These are phyloP conservation scores for Sturnira hondurensis DNA, from an alignment of 2,113 vertebrate genomes.

Conservation along the genomic window DNA sequence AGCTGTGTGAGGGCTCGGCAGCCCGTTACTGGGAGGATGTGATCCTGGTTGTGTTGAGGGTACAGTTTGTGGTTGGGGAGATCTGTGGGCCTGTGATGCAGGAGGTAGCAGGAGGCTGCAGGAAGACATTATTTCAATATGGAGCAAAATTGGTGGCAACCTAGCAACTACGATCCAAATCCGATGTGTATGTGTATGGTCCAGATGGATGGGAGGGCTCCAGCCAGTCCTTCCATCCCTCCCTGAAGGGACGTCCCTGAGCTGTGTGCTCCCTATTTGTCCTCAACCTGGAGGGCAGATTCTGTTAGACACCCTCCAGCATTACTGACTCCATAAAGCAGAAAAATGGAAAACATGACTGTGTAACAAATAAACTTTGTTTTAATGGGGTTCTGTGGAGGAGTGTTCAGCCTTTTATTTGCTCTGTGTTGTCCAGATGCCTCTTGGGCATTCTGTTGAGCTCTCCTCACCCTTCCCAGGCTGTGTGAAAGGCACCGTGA, in stretches of 20 bases:
- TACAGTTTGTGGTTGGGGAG: slow-evolving; percentile 78
- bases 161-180: not conserved
- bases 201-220: slow-evolving; percentile 67
- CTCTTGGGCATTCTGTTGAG: slow-evolving; percentile 67
- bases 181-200: slow-evolving; percentile 45
- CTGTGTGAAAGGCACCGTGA: slow-evolving; percentile 66
- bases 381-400: slow-evolving; percentile 35
- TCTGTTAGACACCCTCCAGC: slow-evolving; percentile 69
- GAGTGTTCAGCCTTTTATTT: slow-evolving; percentile 47
- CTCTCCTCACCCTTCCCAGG: slow-evolving; percentile 67
- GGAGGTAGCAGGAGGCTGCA: not conserved
- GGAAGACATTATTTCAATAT: not conserved
- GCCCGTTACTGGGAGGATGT: slow-evolving; percentile 83
- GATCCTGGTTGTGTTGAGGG: slow-evolving; percentile 80
- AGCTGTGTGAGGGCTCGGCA: slow-evolving; percentile 47
- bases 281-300: slow-evolving; percentile 66
- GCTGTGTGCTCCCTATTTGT: slow-evolving; percentile 47
- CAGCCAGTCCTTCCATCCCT: slow-evolving; percentile 56
- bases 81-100: not conserved
- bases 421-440: slow-evolving; percentile 43
- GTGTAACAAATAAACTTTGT: slow-evolving; percentile 66
- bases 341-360: slow-evolving; percentile 65
- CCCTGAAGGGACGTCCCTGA: slow-evolving; percentile 64
- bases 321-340: slow-evolving; percentile 59
- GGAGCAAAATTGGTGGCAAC: not conserved